These are phyloP conservation scores for Trichosurus vulpecula DNA, from an alignment of 2,797 vertebrate species.

Conservation along the genomic window DNA sequence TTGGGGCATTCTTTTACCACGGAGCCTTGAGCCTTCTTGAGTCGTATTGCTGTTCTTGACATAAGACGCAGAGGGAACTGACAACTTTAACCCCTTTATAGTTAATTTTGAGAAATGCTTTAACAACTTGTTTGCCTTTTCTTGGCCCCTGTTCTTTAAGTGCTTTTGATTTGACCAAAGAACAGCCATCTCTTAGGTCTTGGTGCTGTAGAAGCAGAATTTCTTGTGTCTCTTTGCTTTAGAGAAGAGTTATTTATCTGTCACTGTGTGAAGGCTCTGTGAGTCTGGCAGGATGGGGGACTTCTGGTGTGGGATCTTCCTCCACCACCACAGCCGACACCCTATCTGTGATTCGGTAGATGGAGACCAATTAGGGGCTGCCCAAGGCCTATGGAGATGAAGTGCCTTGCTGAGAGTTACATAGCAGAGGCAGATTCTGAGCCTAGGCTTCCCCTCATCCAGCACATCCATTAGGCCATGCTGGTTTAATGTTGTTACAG, in stretches of 20 bases:
- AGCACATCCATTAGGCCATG: neutral
- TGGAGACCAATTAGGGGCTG: neutral
- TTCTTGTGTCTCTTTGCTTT: neutral
- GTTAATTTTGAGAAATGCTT: constrained; percentile 8
- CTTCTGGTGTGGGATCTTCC: neutral
- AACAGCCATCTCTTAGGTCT: neutral
- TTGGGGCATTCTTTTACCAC: neutral
- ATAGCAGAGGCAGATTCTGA: neutral
- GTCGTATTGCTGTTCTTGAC: neutral
- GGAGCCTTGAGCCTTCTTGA: neutral
- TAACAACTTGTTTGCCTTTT: constrained; percentile 1
- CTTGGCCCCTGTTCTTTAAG: neutral
- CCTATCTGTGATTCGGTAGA: neutral
- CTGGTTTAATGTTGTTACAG: neutral
- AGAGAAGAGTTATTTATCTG: neutral
- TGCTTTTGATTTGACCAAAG: neutral
- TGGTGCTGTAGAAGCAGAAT: neutral
- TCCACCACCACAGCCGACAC: neutral
- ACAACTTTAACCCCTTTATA: neutral
- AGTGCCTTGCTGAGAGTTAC: neutral
- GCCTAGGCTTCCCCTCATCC: neutral
- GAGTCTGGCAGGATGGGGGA: neutral
- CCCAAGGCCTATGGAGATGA: neutral
- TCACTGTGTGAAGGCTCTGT: neutral
- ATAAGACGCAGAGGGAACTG: constrained; percentile 8